Evolutionary conservation across 2,888 invertebrate genomes (phyloP), one percentile per base, ranked within the genome.

Genomic region (Rhorus exstirpatorius): DNA sequence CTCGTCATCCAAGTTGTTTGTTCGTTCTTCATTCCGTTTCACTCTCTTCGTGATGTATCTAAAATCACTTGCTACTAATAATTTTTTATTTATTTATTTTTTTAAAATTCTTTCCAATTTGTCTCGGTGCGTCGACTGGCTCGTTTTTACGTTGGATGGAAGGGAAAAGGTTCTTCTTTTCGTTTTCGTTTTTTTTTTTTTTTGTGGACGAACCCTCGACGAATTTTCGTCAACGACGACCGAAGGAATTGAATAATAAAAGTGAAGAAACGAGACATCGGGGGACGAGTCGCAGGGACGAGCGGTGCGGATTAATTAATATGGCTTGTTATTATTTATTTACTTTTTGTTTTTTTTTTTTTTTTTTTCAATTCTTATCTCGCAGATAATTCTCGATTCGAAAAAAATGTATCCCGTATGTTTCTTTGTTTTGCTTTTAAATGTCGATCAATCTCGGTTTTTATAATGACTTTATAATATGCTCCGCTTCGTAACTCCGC

Each of bases 41-140:
- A 44, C 41, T 84, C 67, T 81, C 79, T 67, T 81, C 70, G 61
- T 79, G 72, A 70, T 76, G 19, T 31, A 31, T 53, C 21, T 68
- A 71, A 71, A 63, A 78, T 71, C 17, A 78, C 53, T 68, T 41
- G 41, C 8, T 82, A 81, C 67, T 55, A 81, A 85, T 77, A 38
- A 38, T 65, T 65, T 58, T 75, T n/a, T 79, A 60, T 71, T 84
- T 82, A 72, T 74, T 76, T 68, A 67, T 76, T 67, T 83, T 79
- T 78, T 75, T 58, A 63, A 44, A 68, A 63, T 81, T 71, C 38
- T 51, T 17, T 31, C 38, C 26, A 17, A 8, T 3, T 65, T 44
- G 4, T 19, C 14, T 14, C 19, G 26, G 41, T n/a, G 55, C 46
- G 12, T 41, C 38, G 49, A 61, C n/a, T 53, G 38, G 26, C n/a